Evolutionary conservation across 2,113 vertebrate species (phyloP).

Genomic region (Alouatta palliata): DNA sequence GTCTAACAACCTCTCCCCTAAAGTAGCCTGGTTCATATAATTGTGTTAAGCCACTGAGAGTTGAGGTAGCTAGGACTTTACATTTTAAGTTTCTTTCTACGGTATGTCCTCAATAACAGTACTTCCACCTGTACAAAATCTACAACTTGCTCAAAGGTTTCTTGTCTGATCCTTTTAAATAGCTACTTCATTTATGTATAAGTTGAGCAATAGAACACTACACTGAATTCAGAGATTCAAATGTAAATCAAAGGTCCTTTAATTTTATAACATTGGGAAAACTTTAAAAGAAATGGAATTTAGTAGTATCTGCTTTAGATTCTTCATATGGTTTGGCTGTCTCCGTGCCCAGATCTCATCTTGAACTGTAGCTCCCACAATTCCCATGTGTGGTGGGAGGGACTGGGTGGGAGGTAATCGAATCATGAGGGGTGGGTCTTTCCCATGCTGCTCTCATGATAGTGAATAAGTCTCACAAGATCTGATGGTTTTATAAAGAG

Average conservation of each 20-base stretch:
- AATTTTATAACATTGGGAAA: background rate
- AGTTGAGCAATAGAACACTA: background rate
- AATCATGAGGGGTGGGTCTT: too few species aligned
- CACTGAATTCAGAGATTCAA: background rate
- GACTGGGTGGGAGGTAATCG: too few species aligned
- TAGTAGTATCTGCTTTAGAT: background rate
- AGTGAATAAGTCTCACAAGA: too few species aligned
- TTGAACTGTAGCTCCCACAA: too few species aligned
- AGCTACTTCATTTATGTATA: background rate
- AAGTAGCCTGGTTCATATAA: background rate
- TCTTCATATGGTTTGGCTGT: background rate
- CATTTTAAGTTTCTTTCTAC: background rate
- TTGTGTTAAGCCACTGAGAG: background rate
- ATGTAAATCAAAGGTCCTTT: slow-evolving; percentile 17
- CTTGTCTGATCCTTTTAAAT: background rate
- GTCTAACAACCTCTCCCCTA: background rate
- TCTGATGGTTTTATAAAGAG: too few species aligned
- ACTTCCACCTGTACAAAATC: background rate
- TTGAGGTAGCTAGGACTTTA: background rate
- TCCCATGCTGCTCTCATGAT: too few species aligned
- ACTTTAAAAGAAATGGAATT: background rate
- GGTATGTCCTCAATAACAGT: background rate
- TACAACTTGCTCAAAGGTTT: background rate
- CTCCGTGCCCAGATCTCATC: too few species aligned
- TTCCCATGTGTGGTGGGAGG: too few species aligned